Evolutionary conservation across 1,140 invertebrate genomes (phyloP), one percentile per base, ranked within the genome.

Genomic region (Megalopta genalis): DNA sequence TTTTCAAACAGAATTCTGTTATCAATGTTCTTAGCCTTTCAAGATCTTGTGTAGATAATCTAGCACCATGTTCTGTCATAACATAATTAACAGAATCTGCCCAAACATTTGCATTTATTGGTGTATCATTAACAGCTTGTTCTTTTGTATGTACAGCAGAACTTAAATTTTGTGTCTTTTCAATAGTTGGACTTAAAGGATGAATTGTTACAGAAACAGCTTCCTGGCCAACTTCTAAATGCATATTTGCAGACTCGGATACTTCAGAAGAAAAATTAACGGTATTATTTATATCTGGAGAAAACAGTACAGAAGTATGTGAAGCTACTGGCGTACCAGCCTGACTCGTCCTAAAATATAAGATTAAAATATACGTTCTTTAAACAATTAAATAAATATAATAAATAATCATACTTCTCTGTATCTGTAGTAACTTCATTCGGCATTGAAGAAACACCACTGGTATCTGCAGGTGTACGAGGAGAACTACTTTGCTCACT

Each of bases 1-100:
- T 96, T 88, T 96, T 95, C n/a, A 95, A 94, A 85, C 96, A 95
- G 93, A 98, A 99, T 81, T 99, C 98, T 85, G 97, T 95, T 42
- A 99, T 95, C 88, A 99, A 96, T 68, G 95, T 94, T 86, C 96
- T 95, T 46, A 99, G 94, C 86, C 96, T 95, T 86, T 99, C 97
- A 37, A 97, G 91, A 93, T 99, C 98, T 88, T 95, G 95, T 0
- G 94, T 92, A 49, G 96, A 96, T 54, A 99, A 93, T 90, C 95
- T 96, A 78, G 94, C 92, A 71, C 98, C 98, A 93, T 97, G 96
- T 21, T 93, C 92, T 9, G 91, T 89, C 84, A 90, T 81, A 23
- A 89, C 69, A 16, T 85, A 92, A 90, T 62, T 92, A 49, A 90
- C 93, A 57, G 95, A 95, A 68, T 93, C 92, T 8, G 92, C 92